Evolutionary conservation across 53 echinoderm and acorn worm genomes (phyloP), one percentile per base, ranked within the genome.

Genomic region (Arbacia lixula): DNA sequence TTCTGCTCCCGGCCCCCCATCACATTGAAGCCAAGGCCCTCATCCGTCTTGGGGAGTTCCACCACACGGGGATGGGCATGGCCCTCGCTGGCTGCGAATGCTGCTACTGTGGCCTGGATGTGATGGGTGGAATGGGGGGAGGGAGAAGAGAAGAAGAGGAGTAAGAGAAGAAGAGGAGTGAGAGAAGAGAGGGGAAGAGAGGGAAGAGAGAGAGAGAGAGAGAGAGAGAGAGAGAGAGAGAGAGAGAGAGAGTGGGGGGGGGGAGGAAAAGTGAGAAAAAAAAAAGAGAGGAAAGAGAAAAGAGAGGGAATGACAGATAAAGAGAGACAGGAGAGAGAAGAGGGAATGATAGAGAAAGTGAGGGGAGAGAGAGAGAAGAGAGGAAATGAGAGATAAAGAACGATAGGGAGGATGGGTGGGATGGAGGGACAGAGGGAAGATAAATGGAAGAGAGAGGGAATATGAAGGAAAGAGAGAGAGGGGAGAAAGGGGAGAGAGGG

Each of bases 1-100:
- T 96, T 96, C 84, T 96, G 96, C 61, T 96, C 96, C 46, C 93
- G 67, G 51, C 96, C 96, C 22, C 96, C 96, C 96, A 96, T 96
- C 42, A 96, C 96, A 40, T 96, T 96, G 68, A 96, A 96, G 38
- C 96, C 96, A 0, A 96, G 84, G 1, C 96, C 96, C 36, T 96
- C 96, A 17, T 96, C 96, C 12, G 96, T 96, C 84, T 96, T 96
- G 39, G 96, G 96, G 12, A 96, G 91, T 71, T 96, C 96, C 19
- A 96, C 96, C 3, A 96, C 96, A 28, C 96, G 81, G 21, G 96
- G 96, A 42, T 96, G 96, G 49, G 96, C 96, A 55, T 96, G 96
- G 39, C 96, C 96, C 83, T 96, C 96, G 12, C 96, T 96, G 20
- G 96, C 96, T 38, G 96, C 96, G 78, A 96, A 96, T 30, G 96